phyloP scores from a whole-genome alignment of 2,113 vertebrate species.

The Pachypanchax playfairii region DNA sequence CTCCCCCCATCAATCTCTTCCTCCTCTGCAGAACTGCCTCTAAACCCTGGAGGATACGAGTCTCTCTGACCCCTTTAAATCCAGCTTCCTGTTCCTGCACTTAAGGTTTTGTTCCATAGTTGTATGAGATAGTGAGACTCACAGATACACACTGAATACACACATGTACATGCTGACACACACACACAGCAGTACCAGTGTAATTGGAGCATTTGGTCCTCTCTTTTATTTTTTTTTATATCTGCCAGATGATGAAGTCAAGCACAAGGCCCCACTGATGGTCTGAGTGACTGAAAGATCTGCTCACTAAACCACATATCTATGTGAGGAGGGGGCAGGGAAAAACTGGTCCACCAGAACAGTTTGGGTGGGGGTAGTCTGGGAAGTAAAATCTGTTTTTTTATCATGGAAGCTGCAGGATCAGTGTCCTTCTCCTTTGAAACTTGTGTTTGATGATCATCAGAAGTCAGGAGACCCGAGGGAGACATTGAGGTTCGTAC shows the following conservation, averaged over 20 bases:
- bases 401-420: conserved; percentile 39
- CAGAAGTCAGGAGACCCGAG: neutral
- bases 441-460: conserved; percentile 2
- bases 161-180: neutral
- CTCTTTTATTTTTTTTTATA: conserved; percentile 64
- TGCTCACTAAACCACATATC: conserved; percentile 9
- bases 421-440: too few species aligned
- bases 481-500: conserved; percentile 7
- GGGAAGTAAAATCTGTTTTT: conserved; percentile 47
- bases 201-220: conserved; percentile 61
- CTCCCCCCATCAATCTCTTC: neutral
- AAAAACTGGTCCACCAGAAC: conserved; percentile 37
- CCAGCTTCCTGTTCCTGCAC: conserved; percentile 57
- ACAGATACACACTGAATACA: conserved; percentile 18
- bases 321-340: conserved; percentile 43
- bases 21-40: conserved; percentile 14
- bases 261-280: conserved; percentile 8
- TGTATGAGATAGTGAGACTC: conserved; percentile 22
- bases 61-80: conserved; percentile 47
- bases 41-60: conserved; percentile 32
- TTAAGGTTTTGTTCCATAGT: conserved; percentile 48
- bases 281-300: conserved; percentile 27
- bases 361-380: conserved; percentile 7
- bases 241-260: conserved; percentile 74
- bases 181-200: neutral